Evolutionary conservation across 2,888 invertebrate species (phyloP), one percentile per base, ranked within the genome.

Genomic region (Epinotia bilunana): DNA sequence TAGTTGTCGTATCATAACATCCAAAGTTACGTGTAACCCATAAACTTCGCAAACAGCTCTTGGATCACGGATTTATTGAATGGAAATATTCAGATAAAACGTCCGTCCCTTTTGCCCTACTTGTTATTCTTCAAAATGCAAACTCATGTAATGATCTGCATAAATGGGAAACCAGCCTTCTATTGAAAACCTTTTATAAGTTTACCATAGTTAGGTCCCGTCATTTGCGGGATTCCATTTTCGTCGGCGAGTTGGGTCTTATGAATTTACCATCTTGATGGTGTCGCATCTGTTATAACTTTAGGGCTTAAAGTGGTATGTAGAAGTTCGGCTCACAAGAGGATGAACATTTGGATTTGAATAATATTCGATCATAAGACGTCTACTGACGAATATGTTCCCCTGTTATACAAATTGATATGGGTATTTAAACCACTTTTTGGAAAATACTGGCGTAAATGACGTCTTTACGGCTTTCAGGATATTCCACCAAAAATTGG

Each of bases 111-210:
- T 74, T 75, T 72, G 61, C 75, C 75, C 75, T 67, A 75, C 75
- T 75, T 75, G 75, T 75, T 75, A 75, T 75, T 75, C 75, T 72
- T 72, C 71, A 75, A 75, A 75, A 75, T 75, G 75, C 75, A 75
- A 75, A 75, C 57, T 75, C 75, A 75, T 75, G 75, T 75, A 75
- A 75, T 75, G 75, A 75, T 75, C 71, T 75, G 75, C 75, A 72
- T 75, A 72, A 75, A 75, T 55, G 71, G 71, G 72, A 67, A 75
- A 73, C 71, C 72, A 72, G 65, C 62, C 64, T 74, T 60, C 75
- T 75, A 75, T 75, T 75, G 75, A 72, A 72, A 75, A 72, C 75
- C 75, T 75, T 69, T 75, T 72, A 75, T 62, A 72, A 74, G 74
- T 74, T 74, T 74, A 74, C 60, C 74, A 70, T 74, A 71, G 74